Conservation (phyloP, 2,797 vertebrate genomes). For the Semaprochilodus insignis region DNA sequence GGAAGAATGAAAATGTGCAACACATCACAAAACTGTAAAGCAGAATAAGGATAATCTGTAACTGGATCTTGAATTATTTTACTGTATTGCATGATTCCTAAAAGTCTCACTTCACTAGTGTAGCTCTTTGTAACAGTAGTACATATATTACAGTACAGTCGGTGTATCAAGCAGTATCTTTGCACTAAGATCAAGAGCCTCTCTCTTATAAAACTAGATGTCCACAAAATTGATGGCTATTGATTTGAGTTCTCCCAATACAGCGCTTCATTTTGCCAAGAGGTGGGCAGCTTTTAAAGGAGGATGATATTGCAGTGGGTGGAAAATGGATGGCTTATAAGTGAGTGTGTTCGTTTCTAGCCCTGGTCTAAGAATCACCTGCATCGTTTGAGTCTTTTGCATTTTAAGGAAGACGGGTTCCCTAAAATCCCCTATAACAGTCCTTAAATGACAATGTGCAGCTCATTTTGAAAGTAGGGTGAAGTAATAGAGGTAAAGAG, state of each 20-base stretch:
- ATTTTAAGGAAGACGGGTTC: not conserved
- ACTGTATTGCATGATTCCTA: not conserved
- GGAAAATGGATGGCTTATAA: slow-evolving; percentile 31
- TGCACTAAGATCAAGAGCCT: not conserved
- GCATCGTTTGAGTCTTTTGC: not conserved
- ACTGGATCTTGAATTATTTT: not conserved
- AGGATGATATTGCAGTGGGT: slow-evolving; percentile 53
- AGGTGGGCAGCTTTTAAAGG: slow-evolving; percentile 41
- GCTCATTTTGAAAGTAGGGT: not conserved
- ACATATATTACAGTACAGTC: not conserved
- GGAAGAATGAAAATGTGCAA: no score
- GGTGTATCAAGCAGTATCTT: not conserved
- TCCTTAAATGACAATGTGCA: not conserved
- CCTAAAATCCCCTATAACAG: no score
- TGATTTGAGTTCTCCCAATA: slow-evolving; percentile 51
- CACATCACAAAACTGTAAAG: no score
- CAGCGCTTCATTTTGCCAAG: slow-evolving; percentile 47
- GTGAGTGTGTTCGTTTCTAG: slow-evolving; percentile 48
- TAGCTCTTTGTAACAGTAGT: not conserved
- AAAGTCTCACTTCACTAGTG: not conserved
- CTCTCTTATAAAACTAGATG: slow-evolving; percentile 20
- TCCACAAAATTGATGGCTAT: slow-evolving; percentile 54
- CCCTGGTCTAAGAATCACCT: not conserved
- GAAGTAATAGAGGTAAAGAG: not conserved
- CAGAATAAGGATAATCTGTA: not conserved